These are phyloP conservation scores for Drosophila kurseongensis DNA, from an alignment of 1,140 invertebrate genomes.

Conservation along the genomic window DNA sequence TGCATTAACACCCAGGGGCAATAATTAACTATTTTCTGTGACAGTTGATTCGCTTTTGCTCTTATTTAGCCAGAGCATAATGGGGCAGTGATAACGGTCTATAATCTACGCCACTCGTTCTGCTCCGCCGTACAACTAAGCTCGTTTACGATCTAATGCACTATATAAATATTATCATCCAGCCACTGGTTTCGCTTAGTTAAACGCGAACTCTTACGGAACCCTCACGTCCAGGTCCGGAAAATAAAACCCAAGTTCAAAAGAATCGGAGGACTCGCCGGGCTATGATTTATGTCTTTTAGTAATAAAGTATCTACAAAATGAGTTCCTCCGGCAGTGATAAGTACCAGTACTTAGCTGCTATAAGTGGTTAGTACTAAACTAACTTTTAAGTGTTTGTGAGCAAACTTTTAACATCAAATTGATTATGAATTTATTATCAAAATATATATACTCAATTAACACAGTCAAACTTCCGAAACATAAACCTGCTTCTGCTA, in stretches of 20 bases:
- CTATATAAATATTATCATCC: conserved; percentile 68
- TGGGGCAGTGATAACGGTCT: conserved; percentile 33
- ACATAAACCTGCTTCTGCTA: no score
- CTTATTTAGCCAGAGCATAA: conserved; percentile 40
- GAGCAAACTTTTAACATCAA: no score
- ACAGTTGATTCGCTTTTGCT: conserved; percentile 17
- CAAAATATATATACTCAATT: no score
- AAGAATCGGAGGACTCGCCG: conserved; percentile 3
- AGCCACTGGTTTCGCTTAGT: conserved; percentile 52
- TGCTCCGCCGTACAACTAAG: conserved; percentile 22
- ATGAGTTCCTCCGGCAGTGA: conserved; percentile 51
- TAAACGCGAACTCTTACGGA: conserved; percentile 29
- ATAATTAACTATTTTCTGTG: conserved; percentile 20
- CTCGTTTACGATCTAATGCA: conserved; percentile 48
- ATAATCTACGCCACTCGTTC: conserved; percentile 19
- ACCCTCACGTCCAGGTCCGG: conserved; percentile 1
- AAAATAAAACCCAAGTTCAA: background rate
- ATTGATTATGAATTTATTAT: no score
- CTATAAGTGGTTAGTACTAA: conserved; percentile 66
- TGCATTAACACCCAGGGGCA: conserved; percentile 30
- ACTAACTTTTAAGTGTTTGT: no score
- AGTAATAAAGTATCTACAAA: background rate
- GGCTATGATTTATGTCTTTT: background rate
- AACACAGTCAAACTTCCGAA: no score
- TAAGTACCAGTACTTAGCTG: conserved; percentile 65